Evolutionary conservation across 2,797 vertebrate species (phyloP).

Genomic region (Anas bahamensis): DNA sequence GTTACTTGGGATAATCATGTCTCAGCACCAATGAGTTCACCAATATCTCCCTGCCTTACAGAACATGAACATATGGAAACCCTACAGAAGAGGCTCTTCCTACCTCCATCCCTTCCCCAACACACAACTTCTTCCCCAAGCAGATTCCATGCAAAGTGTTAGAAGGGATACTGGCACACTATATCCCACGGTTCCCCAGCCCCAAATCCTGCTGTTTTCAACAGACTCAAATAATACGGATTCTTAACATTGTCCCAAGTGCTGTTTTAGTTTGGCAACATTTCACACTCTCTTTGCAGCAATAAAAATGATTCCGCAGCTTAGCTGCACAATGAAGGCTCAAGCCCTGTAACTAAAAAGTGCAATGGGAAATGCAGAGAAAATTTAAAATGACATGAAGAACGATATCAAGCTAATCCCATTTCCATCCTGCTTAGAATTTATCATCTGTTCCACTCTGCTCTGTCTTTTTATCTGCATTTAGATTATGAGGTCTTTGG

Average conservation of each 20-base stretch:
- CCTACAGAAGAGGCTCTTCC: not conserved
- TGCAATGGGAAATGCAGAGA: not conserved
- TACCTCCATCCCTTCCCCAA: not conserved
- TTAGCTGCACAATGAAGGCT: not conserved
- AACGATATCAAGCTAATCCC: not conserved
- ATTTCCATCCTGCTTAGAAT: not conserved
- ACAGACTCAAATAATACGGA: not conserved
- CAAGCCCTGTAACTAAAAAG: not conserved
- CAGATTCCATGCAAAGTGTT: not conserved
- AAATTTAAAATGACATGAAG: not conserved
- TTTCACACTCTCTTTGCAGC: not conserved
- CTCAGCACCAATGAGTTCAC: not conserved
- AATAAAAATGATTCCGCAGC: not conserved
- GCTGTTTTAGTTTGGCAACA: not conserved
- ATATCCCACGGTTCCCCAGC: not conserved
- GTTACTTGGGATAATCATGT: not conserved
- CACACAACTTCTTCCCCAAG: not conserved
- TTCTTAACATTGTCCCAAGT: not conserved
- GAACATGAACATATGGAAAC: fast-evolving
- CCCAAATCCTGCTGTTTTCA: not conserved
- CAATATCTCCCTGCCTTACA: not conserved
- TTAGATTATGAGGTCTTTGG: not conserved
- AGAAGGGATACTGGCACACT: not conserved
- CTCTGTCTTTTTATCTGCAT: not conserved
- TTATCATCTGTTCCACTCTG: not conserved